Conservation (phyloP, 2,888 invertebrate species). For the Phymatocera aterrima region DNA sequence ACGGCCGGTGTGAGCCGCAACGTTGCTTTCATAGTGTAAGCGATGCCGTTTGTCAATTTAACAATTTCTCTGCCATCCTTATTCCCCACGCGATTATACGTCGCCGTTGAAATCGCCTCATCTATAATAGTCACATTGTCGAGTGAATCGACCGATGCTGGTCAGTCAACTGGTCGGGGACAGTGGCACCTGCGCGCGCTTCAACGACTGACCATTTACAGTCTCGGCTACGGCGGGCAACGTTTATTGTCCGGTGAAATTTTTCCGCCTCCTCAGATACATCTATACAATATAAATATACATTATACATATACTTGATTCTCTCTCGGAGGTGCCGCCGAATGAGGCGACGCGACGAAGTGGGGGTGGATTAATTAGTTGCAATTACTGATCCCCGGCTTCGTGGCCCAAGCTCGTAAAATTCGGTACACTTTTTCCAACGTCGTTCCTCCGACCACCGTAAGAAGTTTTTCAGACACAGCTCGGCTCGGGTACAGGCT, state of each 20-base stretch:
- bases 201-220: constrained; percentile 29
- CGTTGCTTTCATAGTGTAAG: too few relatives aligned
- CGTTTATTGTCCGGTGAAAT: not conserved
- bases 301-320: not conserved
- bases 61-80: too few relatives aligned
- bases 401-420: constrained; percentile 11
- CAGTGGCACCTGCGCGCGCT: constrained; percentile 23
- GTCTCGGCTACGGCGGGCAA: constrained; percentile 3
- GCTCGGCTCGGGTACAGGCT: not conserved
- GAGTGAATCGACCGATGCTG: not conserved
- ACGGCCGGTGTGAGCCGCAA: too few relatives aligned
- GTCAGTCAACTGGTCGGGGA: not conserved
- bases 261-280: too few relatives aligned
- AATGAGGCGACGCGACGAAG: not conserved
- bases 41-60: too few relatives aligned
- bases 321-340: not conserved
- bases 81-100: too few relatives aligned
- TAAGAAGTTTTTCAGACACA: not conserved
- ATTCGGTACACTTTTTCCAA: not conserved
- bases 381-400: constrained; percentile 13
- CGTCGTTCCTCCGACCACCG: not conserved
- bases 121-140: too few relatives aligned
- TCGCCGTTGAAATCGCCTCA: not conserved
- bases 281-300: too few relatives aligned
- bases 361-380: not conserved